A percentile compares a stretch with the other conserved stretches of the same genome.
These are phyloP conservation scores for Micrastur ruficollis DNA, from an alignment of 2,797 vertebrate species.

Conservation along the genomic window DNA sequence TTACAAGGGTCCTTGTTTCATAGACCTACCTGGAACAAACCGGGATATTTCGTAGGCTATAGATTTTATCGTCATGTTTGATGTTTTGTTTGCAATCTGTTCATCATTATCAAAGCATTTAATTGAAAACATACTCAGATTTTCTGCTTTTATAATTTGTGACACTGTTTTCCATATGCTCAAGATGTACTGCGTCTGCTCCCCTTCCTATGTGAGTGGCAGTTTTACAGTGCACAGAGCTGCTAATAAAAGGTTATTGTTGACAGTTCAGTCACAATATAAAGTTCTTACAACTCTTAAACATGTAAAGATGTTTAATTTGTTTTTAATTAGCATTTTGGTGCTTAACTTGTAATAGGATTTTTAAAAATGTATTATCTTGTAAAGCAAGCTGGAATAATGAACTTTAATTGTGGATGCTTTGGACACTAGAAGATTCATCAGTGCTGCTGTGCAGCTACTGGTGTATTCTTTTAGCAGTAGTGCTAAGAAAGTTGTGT, in stretches of 20 bases:
- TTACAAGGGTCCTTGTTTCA: background rate
- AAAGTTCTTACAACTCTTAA: background rate
- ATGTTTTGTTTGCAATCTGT: background rate
- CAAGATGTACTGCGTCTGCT: background rate
- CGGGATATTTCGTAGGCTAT: background rate
- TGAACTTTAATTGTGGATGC: background rate
- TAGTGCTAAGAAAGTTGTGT: background rate
- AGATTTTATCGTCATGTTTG: background rate
- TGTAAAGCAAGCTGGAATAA: background rate
- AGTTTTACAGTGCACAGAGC: background rate
- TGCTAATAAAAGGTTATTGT: background rate
- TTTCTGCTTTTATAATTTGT: background rate
- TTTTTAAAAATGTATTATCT: background rate
- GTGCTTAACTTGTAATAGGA: background rate
- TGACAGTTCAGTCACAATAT: background rate
- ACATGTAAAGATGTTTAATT: background rate
- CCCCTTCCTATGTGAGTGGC: background rate
- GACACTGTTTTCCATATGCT: background rate
- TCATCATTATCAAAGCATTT: background rate
- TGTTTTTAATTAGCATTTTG: conserved; percentile 2
- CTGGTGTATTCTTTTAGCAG: background rate
- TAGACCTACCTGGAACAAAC: background rate
- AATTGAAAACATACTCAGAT: background rate
- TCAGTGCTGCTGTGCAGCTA: background rate
- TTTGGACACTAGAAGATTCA: background rate